Percentiles rank a stretch among this genome's conserved stretches.
Conservation (phyloP, 2,888 invertebrate species). For the Tortrix viridana region DNA sequence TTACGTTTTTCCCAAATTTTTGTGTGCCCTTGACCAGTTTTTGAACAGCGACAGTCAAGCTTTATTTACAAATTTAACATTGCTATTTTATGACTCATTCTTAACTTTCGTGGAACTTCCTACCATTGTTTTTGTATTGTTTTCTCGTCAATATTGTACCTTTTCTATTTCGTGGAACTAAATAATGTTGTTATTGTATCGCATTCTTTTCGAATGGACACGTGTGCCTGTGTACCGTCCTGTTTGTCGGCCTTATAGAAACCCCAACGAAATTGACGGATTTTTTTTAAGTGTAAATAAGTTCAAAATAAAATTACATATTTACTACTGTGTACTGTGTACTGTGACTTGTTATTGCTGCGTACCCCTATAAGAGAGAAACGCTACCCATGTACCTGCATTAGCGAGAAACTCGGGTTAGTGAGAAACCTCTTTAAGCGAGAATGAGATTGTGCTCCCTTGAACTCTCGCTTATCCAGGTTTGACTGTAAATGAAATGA, state of each 20-base stretch:
- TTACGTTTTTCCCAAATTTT: too few species aligned
- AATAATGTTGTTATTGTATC: slow-evolving; percentile 34
- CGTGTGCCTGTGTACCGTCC: slow-evolving; percentile 19
- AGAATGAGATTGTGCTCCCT: too few species aligned
- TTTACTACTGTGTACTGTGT: slow-evolving; percentile 13
- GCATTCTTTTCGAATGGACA: slow-evolving; percentile 37
- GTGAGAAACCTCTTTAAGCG: slow-evolving; percentile 35
- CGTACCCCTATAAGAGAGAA: slow-evolving; percentile 37
- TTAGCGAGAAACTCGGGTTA: slow-evolving; percentile 37
- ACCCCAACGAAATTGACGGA: slow-evolving; percentile 42
- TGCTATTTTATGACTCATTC: slow-evolving; percentile 35
- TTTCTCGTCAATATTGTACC: slow-evolving; percentile 39
- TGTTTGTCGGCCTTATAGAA: slow-evolving; percentile 40
- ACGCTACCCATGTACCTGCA: slow-evolving; percentile 40
- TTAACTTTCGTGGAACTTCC: slow-evolving; percentile 40
- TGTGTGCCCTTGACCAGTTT: too few species aligned
- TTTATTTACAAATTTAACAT: slow-evolving; percentile 36
- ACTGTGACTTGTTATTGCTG: slow-evolving; percentile 35
- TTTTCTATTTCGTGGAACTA: slow-evolving; percentile 31
- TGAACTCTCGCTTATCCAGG: too few species aligned
- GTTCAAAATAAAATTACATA: too few species aligned
- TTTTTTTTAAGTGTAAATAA: slow-evolving; percentile 38
- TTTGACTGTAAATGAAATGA: too few species aligned
- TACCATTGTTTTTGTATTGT: slow-evolving; percentile 41
- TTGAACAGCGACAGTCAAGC: slow-evolving; percentile 30